Evolutionary conservation across 2,113 vertebrate species (phyloP).

Genomic region (Equus quagga): DNA sequence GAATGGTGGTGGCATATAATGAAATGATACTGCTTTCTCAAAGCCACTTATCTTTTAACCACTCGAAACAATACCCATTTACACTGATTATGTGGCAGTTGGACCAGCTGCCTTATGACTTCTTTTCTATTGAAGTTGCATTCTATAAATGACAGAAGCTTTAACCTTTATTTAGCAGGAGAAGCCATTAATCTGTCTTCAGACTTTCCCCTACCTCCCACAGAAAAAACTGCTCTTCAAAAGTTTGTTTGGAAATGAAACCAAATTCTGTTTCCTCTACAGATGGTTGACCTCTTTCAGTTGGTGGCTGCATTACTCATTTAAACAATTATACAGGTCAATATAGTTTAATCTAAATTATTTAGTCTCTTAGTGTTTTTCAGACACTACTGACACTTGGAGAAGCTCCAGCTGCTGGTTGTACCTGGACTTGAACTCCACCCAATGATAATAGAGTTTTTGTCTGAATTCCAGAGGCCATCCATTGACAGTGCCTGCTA

Average conservation of each 20-base stretch:
- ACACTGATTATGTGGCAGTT: slow-evolving; percentile 79
- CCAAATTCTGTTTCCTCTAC: slow-evolving; percentile 91
- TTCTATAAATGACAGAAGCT: slow-evolving; percentile 86
- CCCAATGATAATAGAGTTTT: slow-evolving; percentile 82
- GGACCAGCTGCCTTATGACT: slow-evolving; percentile 80
- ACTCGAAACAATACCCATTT: background rate
- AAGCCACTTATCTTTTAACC: slow-evolving; percentile 65
- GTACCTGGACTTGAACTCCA: slow-evolving; percentile 91
- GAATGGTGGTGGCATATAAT: slow-evolving; percentile 55
- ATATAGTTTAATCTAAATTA: slow-evolving; percentile 92
- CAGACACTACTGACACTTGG: slow-evolving; percentile 90
- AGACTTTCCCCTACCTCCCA: slow-evolving; percentile 89
- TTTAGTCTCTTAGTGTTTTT: slow-evolving; percentile 93
- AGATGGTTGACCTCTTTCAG: slow-evolving; percentile 93
- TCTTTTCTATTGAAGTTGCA: slow-evolving; percentile 83
- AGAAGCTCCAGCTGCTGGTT: slow-evolving; percentile 88
- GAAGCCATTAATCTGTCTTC: slow-evolving; percentile 88
- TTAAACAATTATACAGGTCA: slow-evolving; percentile 92
- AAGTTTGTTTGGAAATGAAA: slow-evolving; percentile 93
- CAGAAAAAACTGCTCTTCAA: slow-evolving; percentile 88
- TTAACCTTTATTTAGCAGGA: slow-evolving; percentile 85
- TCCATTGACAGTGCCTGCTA: slow-evolving; percentile 32
- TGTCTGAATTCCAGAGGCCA: slow-evolving; percentile 77
- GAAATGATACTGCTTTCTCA: slow-evolving; percentile 32
- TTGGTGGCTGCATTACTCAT: slow-evolving; percentile 91